Evolutionary conservation across 2,113 vertebrate species (phyloP), one percentile per base, ranked within the genome.

Genomic region (Cebidichthys violaceus): DNA sequence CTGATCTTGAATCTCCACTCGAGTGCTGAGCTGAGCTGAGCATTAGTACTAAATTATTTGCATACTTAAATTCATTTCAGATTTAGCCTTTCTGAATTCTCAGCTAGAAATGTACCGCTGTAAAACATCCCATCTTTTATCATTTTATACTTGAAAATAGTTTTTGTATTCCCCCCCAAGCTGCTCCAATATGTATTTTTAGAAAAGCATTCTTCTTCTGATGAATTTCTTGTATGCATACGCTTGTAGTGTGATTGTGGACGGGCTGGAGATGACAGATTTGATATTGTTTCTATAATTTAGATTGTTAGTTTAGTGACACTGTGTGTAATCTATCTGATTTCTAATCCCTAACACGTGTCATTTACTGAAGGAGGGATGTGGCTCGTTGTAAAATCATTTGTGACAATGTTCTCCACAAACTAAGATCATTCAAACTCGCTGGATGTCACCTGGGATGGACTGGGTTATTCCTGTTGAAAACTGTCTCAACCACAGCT

Each of bases 1-100:
- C 75, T 65, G 54, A 70, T 73, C 3, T 29, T 73, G 29, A 79
- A 54, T 73, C 72, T 73, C 75, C n/a, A 43, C 57, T 70, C 29
- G 6, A 29, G 24, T 55, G 17, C 31, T 15, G 20, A 74, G 61
- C 57, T 66, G 47, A 54, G n/a, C 54, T 64, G 45, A 64, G 20
- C 60, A 57, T 33, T 31, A n/a, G 39, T 8, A 22, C 9, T 55
- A 61, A 31, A 55, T 52, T 10, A 55, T 70, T 77, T 61, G 13
- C 54, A 37, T 62, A 14, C 4, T 41, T 45, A 47, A 45, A 50
- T n/a, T 75, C 22, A 52, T 41, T 24, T 4, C 1, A 29, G 1
- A 14, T 35, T 33, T 14, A 50, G 27, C 2, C 8, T 9, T 13
- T 18, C 2, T 70, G 17, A 41, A 1, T 29, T 43, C 13, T 47